phyloP scores from a whole-genome alignment of 1,140 invertebrate species.

The Armadillidium nasatum region DNA sequence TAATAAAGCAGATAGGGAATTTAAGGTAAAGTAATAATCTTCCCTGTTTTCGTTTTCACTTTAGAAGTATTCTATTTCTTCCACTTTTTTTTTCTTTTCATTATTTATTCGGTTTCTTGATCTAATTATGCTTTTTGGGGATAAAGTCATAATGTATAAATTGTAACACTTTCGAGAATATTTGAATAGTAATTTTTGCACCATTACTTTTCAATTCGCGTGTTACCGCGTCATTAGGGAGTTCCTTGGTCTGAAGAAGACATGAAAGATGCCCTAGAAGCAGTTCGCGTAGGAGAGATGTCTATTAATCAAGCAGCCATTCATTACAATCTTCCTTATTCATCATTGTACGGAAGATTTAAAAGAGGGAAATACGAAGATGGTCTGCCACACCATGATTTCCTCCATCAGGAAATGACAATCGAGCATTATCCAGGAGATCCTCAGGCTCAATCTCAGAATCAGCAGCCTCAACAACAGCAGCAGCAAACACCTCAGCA shows the following conservation, averaged over 20 bases:
- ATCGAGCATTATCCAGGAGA: slow-evolving; percentile 42
- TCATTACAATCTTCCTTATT: slow-evolving; percentile 83
- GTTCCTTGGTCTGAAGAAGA: slow-evolving; percentile 85
- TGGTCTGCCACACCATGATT: slow-evolving; percentile 42
- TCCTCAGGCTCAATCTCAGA: slow-evolving; percentile 9
- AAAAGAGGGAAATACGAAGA: slow-evolving; percentile 54
- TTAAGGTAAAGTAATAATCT: too few species aligned
- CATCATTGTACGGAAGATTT: slow-evolving; percentile 78
- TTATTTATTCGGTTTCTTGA: too few species aligned
- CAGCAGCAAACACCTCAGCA: slow-evolving; percentile 32
- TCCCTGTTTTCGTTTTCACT: too few species aligned
- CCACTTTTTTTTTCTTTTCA: too few species aligned
- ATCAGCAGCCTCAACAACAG: slow-evolving; percentile 7
- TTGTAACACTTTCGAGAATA: too few species aligned
- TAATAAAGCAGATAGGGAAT: too few species aligned
- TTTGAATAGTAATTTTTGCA: too few species aligned
- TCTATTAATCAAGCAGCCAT: slow-evolving; percentile 90
- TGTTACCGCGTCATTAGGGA: slow-evolving; percentile 25
- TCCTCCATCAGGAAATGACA: slow-evolving; percentile 44
- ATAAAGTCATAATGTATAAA: too few species aligned
- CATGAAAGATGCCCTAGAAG: slow-evolving; percentile 80
- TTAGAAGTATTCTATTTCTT: too few species aligned
- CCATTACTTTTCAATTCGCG: too few species aligned
- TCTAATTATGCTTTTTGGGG: too few species aligned
- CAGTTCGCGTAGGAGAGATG: slow-evolving; percentile 82